These are phyloP conservation scores for Nannoperca australis DNA, from an alignment of 2,797 vertebrate genomes.

Conservation along the genomic window DNA sequence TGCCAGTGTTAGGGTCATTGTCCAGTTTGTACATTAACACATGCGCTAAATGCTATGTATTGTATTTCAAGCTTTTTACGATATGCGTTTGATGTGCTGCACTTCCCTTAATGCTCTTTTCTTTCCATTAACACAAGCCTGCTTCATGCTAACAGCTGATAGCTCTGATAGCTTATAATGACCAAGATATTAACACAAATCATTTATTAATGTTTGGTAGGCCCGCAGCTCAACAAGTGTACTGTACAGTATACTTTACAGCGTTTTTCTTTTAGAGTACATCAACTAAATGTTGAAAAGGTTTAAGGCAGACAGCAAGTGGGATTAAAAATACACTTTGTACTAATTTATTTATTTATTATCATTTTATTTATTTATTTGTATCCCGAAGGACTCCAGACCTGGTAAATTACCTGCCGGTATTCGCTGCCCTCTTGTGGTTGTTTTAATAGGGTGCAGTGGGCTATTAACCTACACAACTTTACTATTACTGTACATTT, in stretches of 20 bases:
- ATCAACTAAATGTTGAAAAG: background rate
- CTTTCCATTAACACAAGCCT: constrained; percentile 52
- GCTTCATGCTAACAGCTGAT: constrained; percentile 21
- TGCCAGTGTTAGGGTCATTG: background rate
- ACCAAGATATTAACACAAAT: constrained; percentile 57
- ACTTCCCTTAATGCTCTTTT: constrained; percentile 46
- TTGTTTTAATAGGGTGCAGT: background rate
- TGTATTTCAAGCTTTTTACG: constrained; percentile 21
- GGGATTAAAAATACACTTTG: background rate
- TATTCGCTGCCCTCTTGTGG: constrained; percentile 66
- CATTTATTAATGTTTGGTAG: constrained; percentile 60
- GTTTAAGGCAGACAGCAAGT: background rate
- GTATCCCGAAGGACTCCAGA: background rate
- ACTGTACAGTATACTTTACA: background rate
- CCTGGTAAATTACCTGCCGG: background rate
- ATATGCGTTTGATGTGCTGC: constrained; percentile 33
- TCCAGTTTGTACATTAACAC: constrained; percentile 21
- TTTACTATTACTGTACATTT: background rate
- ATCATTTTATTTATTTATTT: background rate
- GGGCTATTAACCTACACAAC: background rate
- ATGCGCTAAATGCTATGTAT: constrained; percentile 26
- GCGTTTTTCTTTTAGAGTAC: background rate
- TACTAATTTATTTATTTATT: too few species aligned
- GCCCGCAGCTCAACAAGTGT: constrained; percentile 3
- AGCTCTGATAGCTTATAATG: constrained; percentile 35